These are phyloP conservation scores for Phyllotis vaccarum DNA, from an alignment of 2,797 vertebrate genomes.

Conservation along the genomic window DNA sequence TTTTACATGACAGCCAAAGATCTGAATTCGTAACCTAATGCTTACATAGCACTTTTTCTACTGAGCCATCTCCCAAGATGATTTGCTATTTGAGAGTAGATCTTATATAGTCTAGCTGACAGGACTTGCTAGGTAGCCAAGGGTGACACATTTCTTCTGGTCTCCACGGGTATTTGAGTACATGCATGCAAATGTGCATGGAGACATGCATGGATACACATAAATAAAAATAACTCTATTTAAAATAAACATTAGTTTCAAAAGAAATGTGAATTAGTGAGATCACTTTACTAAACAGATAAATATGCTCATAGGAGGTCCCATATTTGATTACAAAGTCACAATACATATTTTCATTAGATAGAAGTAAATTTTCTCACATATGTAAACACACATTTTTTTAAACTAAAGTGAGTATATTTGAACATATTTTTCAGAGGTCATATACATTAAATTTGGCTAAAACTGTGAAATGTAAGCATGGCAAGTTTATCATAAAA, in stretches of 20 bases:
- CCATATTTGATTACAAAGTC: slow-evolving; percentile 5
- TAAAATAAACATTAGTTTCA: slow-evolving; percentile 24
- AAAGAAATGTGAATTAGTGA: slow-evolving; percentile 19
- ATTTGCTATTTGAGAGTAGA: neutral
- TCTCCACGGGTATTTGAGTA: too few relatives aligned
- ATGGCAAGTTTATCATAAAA: slow-evolving; percentile 65
- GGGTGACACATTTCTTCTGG: neutral
- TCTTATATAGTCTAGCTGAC: neutral
- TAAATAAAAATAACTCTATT: neutral
- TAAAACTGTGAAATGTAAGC: slow-evolving; percentile 60
- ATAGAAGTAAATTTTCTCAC: slow-evolving; percentile 42
- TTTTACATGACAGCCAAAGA: neutral
- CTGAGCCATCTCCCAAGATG: neutral
- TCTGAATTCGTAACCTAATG: neutral
- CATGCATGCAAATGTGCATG: neutral
- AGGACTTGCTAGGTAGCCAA: neutral
- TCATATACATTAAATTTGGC: slow-evolving; percentile 53
- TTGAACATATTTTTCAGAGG: slow-evolving; percentile 58
- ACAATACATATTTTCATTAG: slow-evolving; percentile 55
- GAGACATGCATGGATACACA: neutral
- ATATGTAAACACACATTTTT: slow-evolving; percentile 55
- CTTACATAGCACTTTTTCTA: neutral
- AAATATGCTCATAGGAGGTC: neutral
- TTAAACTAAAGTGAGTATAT: slow-evolving; percentile 60
- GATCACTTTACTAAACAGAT: slow-evolving; percentile 54